Base-by-base conservation (phyloP, 1,140 invertebrate genomes). In the Cydia fagiglandana region DNA sequence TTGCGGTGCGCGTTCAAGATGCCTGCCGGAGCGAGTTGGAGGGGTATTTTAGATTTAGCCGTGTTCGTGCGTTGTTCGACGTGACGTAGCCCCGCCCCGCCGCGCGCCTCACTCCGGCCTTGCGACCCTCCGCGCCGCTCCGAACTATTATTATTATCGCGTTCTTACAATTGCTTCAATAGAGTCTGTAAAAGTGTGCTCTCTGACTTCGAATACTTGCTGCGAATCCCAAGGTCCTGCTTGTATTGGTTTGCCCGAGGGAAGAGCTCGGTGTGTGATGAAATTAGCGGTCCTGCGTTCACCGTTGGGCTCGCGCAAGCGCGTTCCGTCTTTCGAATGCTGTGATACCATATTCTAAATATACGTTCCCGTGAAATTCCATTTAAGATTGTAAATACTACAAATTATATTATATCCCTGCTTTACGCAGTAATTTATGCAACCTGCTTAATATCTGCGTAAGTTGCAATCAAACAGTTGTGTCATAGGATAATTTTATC, bases 51-150 rank as follows among this genome's bases (percentile, higher is more conserved):
- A 47, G 84, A 91, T 82, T 90, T 87, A 74, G 88, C 78, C 82
- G 88, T 61, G 76, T 91, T 78, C 76, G 83, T 88, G 88, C 87
- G 88, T 91, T 88, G 89, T 91, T 90, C 91, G 88, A 88, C 87
- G 84, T 92, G 88, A 92, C 88, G 88, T 92, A 85, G 83, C 86
- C 82, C 78, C 85, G 76, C 85, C 83, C n/a, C 81, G 74, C 85
- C 83, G 82, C 86, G 78, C 83, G 83, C 88, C 85, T 86, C 73
- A 45, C 47, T 45, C 64, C 66, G 77, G 87, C 89, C 91, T 91
- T 91, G 89, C 87, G 84, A 86, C 86, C 86, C 90, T 83, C 85
- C 84, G 73, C 90, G 75, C 89, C 84, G 81, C 86, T 77, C 20
- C 20, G 17, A 9, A 24, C 76, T 81, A 78, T 61, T 61, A 24